phyloP scores from a whole-genome alignment of 23 tunicate species.

The Corella eumyota region DNA sequence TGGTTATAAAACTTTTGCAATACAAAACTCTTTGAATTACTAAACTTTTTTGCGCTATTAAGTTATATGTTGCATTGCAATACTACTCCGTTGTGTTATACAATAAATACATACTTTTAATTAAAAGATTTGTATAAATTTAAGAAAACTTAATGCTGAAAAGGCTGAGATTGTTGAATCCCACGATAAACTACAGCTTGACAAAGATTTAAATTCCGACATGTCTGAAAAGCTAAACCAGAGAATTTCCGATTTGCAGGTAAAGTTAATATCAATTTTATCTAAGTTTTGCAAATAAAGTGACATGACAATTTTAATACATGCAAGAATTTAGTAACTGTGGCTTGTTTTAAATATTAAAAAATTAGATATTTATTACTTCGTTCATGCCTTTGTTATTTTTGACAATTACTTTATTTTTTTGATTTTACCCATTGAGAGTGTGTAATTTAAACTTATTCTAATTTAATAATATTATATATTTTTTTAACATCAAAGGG shows the following conservation, averaged over 20 bases:
- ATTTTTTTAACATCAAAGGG: slow-evolving; percentile 6
- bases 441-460: neutral
- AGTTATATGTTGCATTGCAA: too few relatives aligned
- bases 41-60: too few relatives aligned
- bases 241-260: slow-evolving; percentile 45
- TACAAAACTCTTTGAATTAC: too few relatives aligned
- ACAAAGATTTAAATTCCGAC: slow-evolving; percentile 31
- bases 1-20: too few relatives aligned
- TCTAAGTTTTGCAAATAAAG: too few relatives aligned
- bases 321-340: too few relatives aligned
- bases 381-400: neutral
- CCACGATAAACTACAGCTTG: slow-evolving; percentile 4
- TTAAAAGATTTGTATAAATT: neutral
- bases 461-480: neutral
- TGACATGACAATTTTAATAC: too few relatives aligned
- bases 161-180: neutral
- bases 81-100: too few relatives aligned
- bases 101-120: too few relatives aligned
- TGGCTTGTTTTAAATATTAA: neutral
- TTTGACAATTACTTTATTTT: too few relatives aligned
- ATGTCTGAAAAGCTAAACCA: slow-evolving; percentile 47
- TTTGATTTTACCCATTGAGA: neutral
- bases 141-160: neutral
- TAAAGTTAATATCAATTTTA: too few relatives aligned
- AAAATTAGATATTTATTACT: neutral